Evolutionary conservation across 2,888 invertebrate genomes (phyloP).

Genomic region (Mayetiola destructor): DNA sequence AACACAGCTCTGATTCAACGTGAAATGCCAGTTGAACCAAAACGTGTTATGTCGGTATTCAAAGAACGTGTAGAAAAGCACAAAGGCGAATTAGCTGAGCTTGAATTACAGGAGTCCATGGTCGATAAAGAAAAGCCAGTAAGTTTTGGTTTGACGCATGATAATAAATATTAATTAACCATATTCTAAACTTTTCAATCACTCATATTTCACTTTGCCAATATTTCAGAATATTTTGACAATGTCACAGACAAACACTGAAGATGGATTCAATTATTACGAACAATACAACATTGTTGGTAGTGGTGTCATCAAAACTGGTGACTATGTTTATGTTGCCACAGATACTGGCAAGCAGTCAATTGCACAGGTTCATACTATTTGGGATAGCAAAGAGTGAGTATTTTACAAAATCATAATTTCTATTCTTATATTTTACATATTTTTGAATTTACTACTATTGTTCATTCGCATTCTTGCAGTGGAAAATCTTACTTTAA

Average conservation of each 20-base stretch:
- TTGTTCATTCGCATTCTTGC: slow-evolving; percentile 25
- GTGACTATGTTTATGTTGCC: slow-evolving; percentile 91
- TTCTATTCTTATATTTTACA: too few species aligned
- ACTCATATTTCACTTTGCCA: not conserved
- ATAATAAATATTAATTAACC: not conserved
- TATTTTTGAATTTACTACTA: not conserved
- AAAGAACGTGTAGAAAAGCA: slow-evolving; percentile 80
- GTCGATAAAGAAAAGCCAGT: slow-evolving; percentile 78
- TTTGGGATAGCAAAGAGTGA: slow-evolving; percentile 86
- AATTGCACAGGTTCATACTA: slow-evolving; percentile 82
- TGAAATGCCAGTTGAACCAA: slow-evolving; percentile 64
- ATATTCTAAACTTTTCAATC: not conserved
- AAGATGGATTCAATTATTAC: slow-evolving; percentile 72
- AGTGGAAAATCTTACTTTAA: slow-evolving; percentile 84
- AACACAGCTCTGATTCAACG: slow-evolving; percentile 49
- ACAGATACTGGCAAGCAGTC: slow-evolving; percentile 81
- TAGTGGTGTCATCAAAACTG: slow-evolving; percentile 69
- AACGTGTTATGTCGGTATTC: slow-evolving; percentile 83
- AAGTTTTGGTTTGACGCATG: slow-evolving; percentile 30
- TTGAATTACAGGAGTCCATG: slow-evolving; percentile 67
- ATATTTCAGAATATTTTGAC: slow-evolving; percentile 4
- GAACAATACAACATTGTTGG: slow-evolving; percentile 83
- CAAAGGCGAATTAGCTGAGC: slow-evolving; percentile 73
- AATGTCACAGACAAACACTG: slow-evolving; percentile 33
- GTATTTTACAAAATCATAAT: slow-evolving; percentile 26